These are phyloP conservation scores for Macropodus opercularis DNA, from an alignment of 2,797 vertebrate species.

Conservation along the genomic window DNA sequence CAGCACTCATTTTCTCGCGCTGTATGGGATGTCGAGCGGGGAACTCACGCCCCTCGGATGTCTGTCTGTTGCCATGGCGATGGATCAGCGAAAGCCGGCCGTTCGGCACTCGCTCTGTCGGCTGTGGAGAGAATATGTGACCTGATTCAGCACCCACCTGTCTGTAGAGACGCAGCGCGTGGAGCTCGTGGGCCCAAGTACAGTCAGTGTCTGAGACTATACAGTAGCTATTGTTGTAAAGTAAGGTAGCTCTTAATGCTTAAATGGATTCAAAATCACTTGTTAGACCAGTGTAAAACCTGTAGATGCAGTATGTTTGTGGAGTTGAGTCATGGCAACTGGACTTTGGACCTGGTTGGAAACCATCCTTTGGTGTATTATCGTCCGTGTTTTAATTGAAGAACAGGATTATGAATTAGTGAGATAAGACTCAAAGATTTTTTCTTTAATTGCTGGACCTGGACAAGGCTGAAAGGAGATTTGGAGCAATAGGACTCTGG, in stretches of 20 bases:
- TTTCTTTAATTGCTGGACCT: conserved; percentile 15
- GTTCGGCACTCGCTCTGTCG: conserved; percentile 36
- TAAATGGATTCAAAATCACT: conserved; percentile 21
- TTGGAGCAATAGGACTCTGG: background rate
- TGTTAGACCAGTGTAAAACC: conserved; percentile 1
- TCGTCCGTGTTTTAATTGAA: conserved; percentile 30
- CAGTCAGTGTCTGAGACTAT: too few species aligned
- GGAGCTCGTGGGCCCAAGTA: too few species aligned
- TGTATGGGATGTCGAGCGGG: conserved; percentile 11
- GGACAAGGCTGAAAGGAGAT: conserved; percentile 4
- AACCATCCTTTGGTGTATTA: conserved; percentile 5
- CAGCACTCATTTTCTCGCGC: conserved; percentile 42
- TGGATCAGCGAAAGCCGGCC: conserved; percentile 27
- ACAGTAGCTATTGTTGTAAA: conserved; percentile 16
- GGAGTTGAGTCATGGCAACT: too few species aligned
- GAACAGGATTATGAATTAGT: conserved; percentile 27
- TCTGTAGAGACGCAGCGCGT: conserved; percentile 33
- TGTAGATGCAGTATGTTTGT: too few species aligned
- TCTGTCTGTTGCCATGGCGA: conserved; percentile 72
- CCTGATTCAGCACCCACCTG: conserved; percentile 31
- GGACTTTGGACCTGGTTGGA: background rate
- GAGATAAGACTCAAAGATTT: conserved; percentile 5
- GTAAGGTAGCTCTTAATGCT: conserved; percentile 21
- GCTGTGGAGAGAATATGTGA: conserved; percentile 55
- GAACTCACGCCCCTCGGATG: conserved; percentile 29